Evolutionary conservation across 2,113 vertebrate genomes (phyloP), one percentile per base, ranked within the genome.

Genomic region (Prochilodus magdalenae): DNA sequence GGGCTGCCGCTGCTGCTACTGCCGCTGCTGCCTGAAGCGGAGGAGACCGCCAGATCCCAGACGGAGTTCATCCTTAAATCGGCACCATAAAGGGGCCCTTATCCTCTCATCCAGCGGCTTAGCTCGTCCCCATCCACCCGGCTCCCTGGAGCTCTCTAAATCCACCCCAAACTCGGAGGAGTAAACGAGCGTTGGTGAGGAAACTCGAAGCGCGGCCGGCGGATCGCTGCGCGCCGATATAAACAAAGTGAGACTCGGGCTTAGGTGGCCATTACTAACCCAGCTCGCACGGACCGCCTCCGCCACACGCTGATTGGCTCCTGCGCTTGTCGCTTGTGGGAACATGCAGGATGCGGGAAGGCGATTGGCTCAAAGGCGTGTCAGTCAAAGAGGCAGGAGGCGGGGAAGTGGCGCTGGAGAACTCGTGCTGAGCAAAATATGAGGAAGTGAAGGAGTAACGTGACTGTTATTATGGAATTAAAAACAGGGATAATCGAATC

Each of bases 11-110:
- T 16, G 49, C 49, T 51, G 36, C 36, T n/a, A n/a, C n/a, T 36
- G 36, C 36, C 36, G 77, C 92, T 95, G 85, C 92, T 92, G 88
- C 94, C 90, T 71, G 94, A 93, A 71, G 92, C 92, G 47, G 90
- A 92, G 84, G 92, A 91, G 86, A 93, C 89, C 84, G 91, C 82
- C 71, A 93, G 90, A 86, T 92, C 93, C 94, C 93, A 93, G 90
- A 91, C 90, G 87, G 94, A 92, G 92, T 91, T 97, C 97, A 98
- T 98, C 93, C 91, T 94, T 91, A 92, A 82, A 79, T 83, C 86
- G 84, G 87, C 81, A 90, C 89, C 83, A 63, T 85, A 84, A 84
- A n/a, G n/a, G 85, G 77, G 1, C 53, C 85, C 16, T 49, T 44
- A 36, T 80, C 83, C 82, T 85, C 63, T 92, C 93, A 93, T 91